These are phyloP conservation scores for Mycetomoellerius zeteki DNA, from an alignment of 1,140 invertebrate species.

Conservation along the genomic window DNA sequence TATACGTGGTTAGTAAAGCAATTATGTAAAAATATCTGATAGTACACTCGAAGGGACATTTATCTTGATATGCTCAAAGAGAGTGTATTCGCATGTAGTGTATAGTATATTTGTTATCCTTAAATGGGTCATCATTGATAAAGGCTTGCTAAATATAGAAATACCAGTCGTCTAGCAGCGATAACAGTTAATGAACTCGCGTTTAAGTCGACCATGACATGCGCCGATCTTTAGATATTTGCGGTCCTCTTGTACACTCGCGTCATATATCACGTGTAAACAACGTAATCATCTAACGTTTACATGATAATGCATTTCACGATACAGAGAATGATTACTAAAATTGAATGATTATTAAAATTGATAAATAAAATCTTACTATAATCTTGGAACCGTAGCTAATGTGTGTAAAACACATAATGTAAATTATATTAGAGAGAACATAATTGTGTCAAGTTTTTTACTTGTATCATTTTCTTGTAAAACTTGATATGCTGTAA, in stretches of 20 bases:
- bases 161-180: background rate
- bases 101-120: constrained; percentile 13
- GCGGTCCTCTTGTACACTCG: background rate
- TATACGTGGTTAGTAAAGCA: background rate
- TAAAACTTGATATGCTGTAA: background rate
- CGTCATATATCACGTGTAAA: background rate
- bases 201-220: constrained; percentile 52
- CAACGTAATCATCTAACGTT: background rate
- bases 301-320: background rate
- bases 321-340: background rate
- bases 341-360: background rate
- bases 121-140: constrained; percentile 40
- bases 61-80: background rate
- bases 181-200: constrained; percentile 62
- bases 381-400: background rate
- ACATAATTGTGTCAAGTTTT: background rate
- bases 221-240: constrained; percentile 19
- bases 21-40: constrained; percentile 27
- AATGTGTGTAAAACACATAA: background rate
- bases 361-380: constrained; percentile 2
- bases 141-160: constrained; percentile 44
- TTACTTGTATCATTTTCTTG: background rate
- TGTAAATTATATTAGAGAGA: background rate
- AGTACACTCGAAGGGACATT: background rate
- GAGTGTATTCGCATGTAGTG: background rate